A percentile compares a stretch with the other conserved stretches of the same genome.
These are phyloP conservation scores for Chymomyza procnemis DNA, from an alignment of 2,888 invertebrate genomes.

Conservation along the genomic window DNA sequence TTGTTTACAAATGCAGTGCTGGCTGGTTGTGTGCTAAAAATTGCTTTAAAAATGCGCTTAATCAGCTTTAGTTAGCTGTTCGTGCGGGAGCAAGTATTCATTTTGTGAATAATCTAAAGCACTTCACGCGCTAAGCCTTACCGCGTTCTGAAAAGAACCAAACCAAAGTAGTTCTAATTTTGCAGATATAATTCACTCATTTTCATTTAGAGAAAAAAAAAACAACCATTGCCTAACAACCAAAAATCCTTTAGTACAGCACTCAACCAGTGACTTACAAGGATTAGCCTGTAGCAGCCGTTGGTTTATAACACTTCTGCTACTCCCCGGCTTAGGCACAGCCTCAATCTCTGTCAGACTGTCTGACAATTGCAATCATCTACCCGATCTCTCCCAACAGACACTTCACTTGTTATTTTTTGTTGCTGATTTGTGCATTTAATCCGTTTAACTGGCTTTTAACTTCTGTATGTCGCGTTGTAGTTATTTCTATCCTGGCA, in stretches of 20 bases:
- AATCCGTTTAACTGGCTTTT: slow-evolving; percentile 36
- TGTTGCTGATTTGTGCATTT: slow-evolving; percentile 42
- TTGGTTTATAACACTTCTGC: neutral
- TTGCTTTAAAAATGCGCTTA: too few relatives aligned
- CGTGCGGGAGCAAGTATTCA: too few relatives aligned
- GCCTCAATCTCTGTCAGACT: neutral
- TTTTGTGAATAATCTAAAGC: too few relatives aligned
- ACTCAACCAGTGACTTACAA: neutral
- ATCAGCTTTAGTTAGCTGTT: too few relatives aligned
- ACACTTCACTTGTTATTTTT: slow-evolving; percentile 27
- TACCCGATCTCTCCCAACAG: neutral
- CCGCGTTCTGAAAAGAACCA: too few relatives aligned
- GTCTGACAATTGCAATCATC: neutral
- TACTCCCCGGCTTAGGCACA: neutral
- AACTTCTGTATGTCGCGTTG: neutral
- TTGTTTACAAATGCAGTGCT: neutral
- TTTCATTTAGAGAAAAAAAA: slow-evolving; percentile 1
- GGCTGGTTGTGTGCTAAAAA: too few relatives aligned
- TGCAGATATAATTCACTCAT: too few relatives aligned
- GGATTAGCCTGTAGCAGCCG: neutral
- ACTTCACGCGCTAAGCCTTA: too few relatives aligned
- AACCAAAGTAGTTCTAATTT: too few relatives aligned
- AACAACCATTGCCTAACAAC: slow-evolving; percentile 10
- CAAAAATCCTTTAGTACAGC: slow-evolving; percentile 3
- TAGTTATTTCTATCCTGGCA: neutral